Conservation (phyloP, 2,113 vertebrate species). For the Ophthalmolycus amberensis region DNA sequence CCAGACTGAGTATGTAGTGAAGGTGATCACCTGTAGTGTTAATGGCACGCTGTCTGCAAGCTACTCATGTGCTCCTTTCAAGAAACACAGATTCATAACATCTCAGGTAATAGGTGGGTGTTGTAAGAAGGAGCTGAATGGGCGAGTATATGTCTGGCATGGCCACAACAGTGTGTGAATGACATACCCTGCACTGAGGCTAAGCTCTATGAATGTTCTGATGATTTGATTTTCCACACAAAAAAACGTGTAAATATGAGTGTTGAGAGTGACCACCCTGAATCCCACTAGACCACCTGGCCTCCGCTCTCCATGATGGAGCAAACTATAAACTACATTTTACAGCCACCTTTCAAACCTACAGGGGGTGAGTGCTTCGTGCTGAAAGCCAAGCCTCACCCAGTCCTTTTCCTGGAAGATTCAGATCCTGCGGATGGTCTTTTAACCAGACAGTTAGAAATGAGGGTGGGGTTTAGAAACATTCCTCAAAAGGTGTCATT, state of each 20-base stretch:
- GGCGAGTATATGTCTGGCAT: constrained; percentile 1
- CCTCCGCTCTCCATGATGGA: constrained; percentile 26
- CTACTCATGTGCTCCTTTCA: not conserved
- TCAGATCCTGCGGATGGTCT: constrained; percentile 30
- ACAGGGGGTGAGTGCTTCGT: constrained; percentile 8
- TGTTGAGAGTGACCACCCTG: constrained; percentile 42
- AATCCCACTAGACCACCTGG: constrained; percentile 45
- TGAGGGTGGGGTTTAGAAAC: constrained; percentile 15
- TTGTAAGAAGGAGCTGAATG: not conserved
- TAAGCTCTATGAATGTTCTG: not conserved
- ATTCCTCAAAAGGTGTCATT: not conserved
- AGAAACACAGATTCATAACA: constrained; percentile 9
- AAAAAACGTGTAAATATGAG: not conserved
- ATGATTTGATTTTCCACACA: constrained; percentile 7
- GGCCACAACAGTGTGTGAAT: constrained; percentile 13
- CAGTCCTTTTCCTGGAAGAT: constrained; percentile 28
- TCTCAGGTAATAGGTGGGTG: constrained; percentile 20
- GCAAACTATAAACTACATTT: constrained; percentile 43
- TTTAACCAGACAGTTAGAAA: constrained; percentile 17
- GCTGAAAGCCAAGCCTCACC: not conserved
- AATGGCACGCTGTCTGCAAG: constrained; percentile 13
- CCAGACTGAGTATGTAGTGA: constrained; percentile 11
- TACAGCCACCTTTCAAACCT: constrained; percentile 44
- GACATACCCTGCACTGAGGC: not conserved
- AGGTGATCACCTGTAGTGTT: constrained; percentile 16